Percentiles rank a stretch among this genome's conserved stretches.
These are phyloP conservation scores for Echinops telfairi DNA, from an alignment of 2,113 vertebrate species.

Conservation along the genomic window DNA sequence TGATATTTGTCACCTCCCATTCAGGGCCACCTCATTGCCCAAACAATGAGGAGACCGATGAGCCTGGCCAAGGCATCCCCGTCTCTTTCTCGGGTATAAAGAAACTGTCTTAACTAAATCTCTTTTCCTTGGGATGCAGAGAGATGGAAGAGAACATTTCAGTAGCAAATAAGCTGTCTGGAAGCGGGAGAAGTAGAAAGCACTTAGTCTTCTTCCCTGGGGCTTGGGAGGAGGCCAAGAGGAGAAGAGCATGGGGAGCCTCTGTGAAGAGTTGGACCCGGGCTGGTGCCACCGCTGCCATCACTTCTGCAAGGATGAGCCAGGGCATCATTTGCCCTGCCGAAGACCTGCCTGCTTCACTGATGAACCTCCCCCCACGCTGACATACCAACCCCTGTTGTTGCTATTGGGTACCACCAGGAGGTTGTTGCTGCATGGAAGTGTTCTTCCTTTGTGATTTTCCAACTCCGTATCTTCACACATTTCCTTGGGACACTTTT, in stretches of 20 bases:
- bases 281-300: fast-evolving
- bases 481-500: no score
- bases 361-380: neutral
- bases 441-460: no score
- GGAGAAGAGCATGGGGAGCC: neutral
- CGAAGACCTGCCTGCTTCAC: fast-evolving
- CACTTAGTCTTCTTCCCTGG: neutral
- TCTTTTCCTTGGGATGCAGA: conserved; percentile 14
- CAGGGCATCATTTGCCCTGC: fast-evolving
- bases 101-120: conserved; percentile 61
- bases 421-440: no score
- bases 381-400: neutral
- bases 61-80: neutral
- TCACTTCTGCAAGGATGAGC: fast-evolving
- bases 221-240: neutral
- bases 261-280: fast-evolving
- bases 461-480: no score
- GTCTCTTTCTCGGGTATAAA: conserved; percentile 49
- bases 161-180: neutral
- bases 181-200: conserved; percentile 31
- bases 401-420: neutral
- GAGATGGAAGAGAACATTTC: neutral
- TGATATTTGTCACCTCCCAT: neutral
- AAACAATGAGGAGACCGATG: neutral
- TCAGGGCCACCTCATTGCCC: neutral